Conservation (phyloP, 1,140 invertebrate species). For the Halotydeus destructor region DNA sequence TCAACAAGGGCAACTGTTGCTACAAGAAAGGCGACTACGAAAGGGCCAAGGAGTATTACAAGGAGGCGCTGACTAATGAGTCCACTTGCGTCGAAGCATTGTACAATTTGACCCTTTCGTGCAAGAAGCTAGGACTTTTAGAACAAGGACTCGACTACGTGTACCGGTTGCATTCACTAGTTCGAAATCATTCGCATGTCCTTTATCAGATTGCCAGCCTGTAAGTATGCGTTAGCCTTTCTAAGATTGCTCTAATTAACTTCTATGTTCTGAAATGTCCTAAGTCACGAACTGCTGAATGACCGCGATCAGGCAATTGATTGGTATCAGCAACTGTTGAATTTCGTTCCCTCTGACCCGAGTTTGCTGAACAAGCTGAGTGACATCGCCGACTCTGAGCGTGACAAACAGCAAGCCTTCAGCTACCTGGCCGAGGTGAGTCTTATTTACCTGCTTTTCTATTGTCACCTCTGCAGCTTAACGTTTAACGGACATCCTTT, state of each 20-base stretch:
- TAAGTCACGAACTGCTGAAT: constrained; percentile 38
- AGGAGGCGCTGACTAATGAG: constrained; percentile 55
- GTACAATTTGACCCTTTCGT: constrained; percentile 64
- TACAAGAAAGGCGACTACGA: constrained; percentile 47
- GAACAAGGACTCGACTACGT: constrained; percentile 58
- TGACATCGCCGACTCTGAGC: constrained; percentile 56
- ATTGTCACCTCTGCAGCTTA: not conserved
- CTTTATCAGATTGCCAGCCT: constrained; percentile 64
- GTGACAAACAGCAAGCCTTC: constrained; percentile 76
- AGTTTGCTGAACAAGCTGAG: constrained; percentile 57
- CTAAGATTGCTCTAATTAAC: constrained; percentile 6
- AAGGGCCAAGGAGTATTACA: constrained; percentile 49
- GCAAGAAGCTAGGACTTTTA: constrained; percentile 43
- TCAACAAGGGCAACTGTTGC: constrained; percentile 70
- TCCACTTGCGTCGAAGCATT: constrained; percentile 65
- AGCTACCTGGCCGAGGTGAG: constrained; percentile 71
- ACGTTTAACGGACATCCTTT: not conserved
- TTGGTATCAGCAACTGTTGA: constrained; percentile 56
- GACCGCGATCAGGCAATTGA: constrained; percentile 50
- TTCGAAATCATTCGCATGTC: constrained; percentile 55
- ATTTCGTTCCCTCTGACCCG: constrained; percentile 62
- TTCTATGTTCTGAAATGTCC: not conserved
- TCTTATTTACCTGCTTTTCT: constrained; percentile 3
- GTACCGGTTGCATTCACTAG: constrained; percentile 53
- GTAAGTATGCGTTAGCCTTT: constrained; percentile 24